Evolutionary conservation across 2,888 invertebrate species (phyloP), one percentile per base, ranked within the genome.

Genomic region (Tortrix viridana): DNA sequence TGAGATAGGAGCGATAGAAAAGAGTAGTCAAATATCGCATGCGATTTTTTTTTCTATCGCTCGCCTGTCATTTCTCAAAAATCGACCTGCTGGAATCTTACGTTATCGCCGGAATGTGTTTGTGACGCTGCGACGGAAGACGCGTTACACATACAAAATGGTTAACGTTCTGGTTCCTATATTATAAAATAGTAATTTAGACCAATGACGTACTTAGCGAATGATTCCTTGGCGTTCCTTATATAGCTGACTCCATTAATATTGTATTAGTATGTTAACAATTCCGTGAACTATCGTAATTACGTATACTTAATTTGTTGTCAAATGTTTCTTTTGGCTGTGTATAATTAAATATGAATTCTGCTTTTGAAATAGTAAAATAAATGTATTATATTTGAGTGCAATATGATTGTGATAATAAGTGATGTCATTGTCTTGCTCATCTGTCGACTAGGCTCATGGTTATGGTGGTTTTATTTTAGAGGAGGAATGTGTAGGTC

Each of bases 361-460:
- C 43, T 32, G 43, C 37, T 55, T 55, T 61, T 49, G 47, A 43
- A 18, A 48, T 53, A 38, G 16, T 52, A 37, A 38, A 53, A 23
- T 46, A 19, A 20, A 22, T 23, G 16, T 14, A 38, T 23, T 37
- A 19, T 54, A 41, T 37, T 55, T 37, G 49, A 44, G 61, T 61
- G 60, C 60, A 61, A 61, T 61, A 61, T 44, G 18, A 55, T 55
- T 61, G 60, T 61, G 60, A 20, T 32, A 19, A 37, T 26, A 49
- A 16, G 26, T 50, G 12, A 43, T 41, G 38, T 43, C 44, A 32
- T 22, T 26, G 1, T 22, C 55, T 5, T 48, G 61, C 49, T 61
- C 55, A 50, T 50, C 32, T 37, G 26, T 26, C 26, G 26, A 9
- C 9, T 26, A 52, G 47, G 18, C 46, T 53, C 53, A 41, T 53